phyloP scores from a whole-genome alignment of 2,797 vertebrate species.

The Acanthurus lineatus region DNA sequence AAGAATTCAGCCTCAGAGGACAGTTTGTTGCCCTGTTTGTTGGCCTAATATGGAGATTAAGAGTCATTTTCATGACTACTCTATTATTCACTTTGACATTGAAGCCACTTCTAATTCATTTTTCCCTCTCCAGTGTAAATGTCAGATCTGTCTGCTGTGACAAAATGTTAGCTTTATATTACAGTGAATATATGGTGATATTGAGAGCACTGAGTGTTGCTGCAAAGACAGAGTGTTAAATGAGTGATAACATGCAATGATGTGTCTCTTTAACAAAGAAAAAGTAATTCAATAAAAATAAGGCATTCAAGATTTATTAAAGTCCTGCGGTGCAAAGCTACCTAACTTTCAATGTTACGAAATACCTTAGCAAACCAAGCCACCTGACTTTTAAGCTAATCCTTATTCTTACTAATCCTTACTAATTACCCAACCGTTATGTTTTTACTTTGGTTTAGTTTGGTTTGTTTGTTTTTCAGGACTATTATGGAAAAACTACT shows the following conservation, averaged over 20 bases:
- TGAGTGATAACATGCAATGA: background rate
- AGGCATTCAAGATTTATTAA: background rate
- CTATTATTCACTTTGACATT: constrained; percentile 13
- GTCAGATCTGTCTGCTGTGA: background rate
- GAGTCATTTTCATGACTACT: constrained; percentile 11
- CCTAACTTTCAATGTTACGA: background rate
- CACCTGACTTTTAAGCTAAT: background rate
- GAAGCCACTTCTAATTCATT: background rate
- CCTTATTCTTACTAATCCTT: no score
- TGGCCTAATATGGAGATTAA: constrained; percentile 19
- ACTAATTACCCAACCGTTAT: no score
- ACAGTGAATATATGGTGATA: background rate
- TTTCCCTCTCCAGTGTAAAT: background rate
- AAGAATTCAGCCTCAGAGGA: constrained; percentile 12
- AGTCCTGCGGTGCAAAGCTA: background rate
- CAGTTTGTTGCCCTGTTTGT: constrained; percentile 31
- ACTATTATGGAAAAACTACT: no score
- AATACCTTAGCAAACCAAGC: no score
- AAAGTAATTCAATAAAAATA: background rate
- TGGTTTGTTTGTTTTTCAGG: no score
- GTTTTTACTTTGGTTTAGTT: no score
- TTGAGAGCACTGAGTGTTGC: background rate
- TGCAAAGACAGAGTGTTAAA: background rate
- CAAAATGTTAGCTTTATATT: no score
- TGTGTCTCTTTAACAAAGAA: background rate